Conservation (phyloP, 2,888 invertebrate species). For the Heliconius sara region DNA sequence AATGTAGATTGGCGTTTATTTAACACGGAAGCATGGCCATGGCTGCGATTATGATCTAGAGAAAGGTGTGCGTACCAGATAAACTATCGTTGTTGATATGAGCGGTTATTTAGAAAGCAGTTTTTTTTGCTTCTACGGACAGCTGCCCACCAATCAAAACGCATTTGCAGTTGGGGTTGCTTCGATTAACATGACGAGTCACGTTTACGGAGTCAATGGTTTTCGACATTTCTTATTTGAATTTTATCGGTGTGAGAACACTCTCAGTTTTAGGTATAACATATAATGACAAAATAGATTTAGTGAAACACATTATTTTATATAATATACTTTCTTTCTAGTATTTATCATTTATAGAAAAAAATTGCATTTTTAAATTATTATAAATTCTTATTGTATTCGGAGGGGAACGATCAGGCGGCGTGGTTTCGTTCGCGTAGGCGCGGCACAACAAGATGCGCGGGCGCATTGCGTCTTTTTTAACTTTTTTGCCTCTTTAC, state of each 20-base stretch:
- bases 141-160: constrained; percentile 80
- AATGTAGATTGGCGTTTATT: constrained; percentile 59
- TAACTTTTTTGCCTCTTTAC: constrained; percentile 77
- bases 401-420: constrained; percentile 15
- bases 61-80: constrained; percentile 67
- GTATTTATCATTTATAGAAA: background rate
- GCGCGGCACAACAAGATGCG: constrained; percentile 56
- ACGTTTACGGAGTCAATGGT: constrained; percentile 56
- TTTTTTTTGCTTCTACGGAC: constrained; percentile 74
- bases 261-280: background rate
- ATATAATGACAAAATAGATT: background rate
- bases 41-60: constrained; percentile 69
- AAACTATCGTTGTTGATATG: constrained; percentile 59
- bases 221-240: constrained; percentile 55
- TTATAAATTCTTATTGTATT: background rate
- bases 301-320: no score
- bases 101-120: constrained; percentile 78
- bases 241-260: constrained; percentile 41
- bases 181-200: constrained; percentile 68
- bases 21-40: constrained; percentile 68
- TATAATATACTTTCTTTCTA: background rate
- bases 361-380: background rate
- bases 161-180: constrained; percentile 74
- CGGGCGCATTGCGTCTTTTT: constrained; percentile 62
- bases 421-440: constrained; percentile 71